Base-by-base conservation (phyloP, 2,113 vertebrate species). In the Carassius gibelio region DNA sequence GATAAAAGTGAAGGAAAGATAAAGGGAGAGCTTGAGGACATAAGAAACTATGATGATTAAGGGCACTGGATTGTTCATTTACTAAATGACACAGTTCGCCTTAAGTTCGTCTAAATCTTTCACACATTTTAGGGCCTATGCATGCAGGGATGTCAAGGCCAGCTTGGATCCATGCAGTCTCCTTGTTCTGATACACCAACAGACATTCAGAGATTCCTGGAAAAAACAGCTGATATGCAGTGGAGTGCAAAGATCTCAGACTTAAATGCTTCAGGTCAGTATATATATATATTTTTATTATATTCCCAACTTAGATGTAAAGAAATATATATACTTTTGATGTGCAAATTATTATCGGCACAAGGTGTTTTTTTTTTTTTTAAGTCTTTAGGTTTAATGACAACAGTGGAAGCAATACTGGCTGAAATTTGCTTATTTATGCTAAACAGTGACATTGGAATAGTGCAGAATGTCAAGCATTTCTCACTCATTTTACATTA, bases 11-110 rank as follows among this genome's bases (percentile, higher is more conserved):
- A 83, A 50, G 69, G 30, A 75, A 36, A 86, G 34, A 81, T 52
- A 14, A 52, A 55, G 34, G 11, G 48, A 19, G 23, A 77, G 23
- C 71, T 72, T 80, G 59, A 83, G 84, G 77, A 85, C 38, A 86
- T 52, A 79, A 84, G 50, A 82, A 77, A 76, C 75, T 66, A 89
- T 82, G 10, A 75, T 87, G 77, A 78, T 66, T 1, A 1, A 57
- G 45, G 34, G 52, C 42, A 86, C 84, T 21, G 23, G 75, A 78
- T 23, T 62, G 36, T 81, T 85, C 23, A 71, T 87, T 86, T 84
- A 88, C 77, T 83, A 79, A 55, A 23, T 83, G 36, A 81, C 77
- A 81, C 36, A 71, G 71, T 59, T 75, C 64, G 87, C 75, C 82
- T 30, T 30, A 30, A 30, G 30, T 30, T 30, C 30, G 30, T 30